These are phyloP conservation scores for Prietella phreatophila DNA, from an alignment of 2,113 vertebrate species.

Conservation along the genomic window DNA sequence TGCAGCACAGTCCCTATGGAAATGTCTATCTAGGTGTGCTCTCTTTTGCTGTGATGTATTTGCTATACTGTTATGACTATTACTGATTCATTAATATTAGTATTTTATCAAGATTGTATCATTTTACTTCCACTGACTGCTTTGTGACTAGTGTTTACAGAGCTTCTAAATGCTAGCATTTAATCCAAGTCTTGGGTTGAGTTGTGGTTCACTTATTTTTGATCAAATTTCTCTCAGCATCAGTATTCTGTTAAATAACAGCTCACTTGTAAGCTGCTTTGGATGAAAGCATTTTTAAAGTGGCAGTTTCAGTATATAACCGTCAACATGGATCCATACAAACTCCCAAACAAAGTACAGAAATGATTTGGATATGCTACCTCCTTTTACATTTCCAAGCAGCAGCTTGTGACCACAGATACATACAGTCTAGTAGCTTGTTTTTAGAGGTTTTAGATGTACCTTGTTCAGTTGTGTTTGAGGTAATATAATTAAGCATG, in stretches of 20 bases:
- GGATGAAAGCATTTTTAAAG: background rate
- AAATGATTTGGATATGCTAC: background rate
- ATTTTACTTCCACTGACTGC: background rate
- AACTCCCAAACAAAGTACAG: background rate
- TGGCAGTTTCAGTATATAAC: background rate
- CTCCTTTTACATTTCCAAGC: background rate
- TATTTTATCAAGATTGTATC: background rate
- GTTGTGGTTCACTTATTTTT: background rate
- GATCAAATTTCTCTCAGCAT: background rate
- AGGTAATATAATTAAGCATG: background rate
- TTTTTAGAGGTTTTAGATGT: background rate
- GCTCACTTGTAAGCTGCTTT: background rate
- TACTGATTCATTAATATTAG: background rate
- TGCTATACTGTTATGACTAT: background rate
- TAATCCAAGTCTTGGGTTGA: background rate
- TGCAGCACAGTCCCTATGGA: background rate
- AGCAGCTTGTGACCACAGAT: background rate
- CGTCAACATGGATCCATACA: background rate
- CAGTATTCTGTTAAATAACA: background rate
- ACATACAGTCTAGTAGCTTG: background rate
- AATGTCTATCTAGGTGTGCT: background rate
- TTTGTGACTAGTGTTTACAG: background rate
- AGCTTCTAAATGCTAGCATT: background rate
- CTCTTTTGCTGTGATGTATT: background rate
- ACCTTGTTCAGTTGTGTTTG: background rate